These are phyloP conservation scores for Taenioides sp. DNA, from an alignment of 2,797 vertebrate species.

Conservation along the genomic window DNA sequence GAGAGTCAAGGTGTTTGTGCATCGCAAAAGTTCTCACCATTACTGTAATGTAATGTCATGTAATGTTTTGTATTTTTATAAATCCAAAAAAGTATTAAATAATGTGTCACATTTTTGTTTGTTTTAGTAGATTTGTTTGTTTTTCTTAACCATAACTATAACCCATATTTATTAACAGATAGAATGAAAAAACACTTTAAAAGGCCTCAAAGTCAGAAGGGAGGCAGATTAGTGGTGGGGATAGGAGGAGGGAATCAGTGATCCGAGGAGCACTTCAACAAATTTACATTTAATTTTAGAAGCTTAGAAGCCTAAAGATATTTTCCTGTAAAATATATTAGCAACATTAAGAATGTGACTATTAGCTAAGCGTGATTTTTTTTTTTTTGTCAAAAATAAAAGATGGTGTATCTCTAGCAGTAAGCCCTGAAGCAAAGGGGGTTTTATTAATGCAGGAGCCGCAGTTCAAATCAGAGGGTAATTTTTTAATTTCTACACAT, in stretches of 20 bases:
- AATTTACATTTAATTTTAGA: slow-evolving; percentile 84
- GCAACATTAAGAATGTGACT: slow-evolving; percentile 80
- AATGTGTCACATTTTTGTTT: not conserved
- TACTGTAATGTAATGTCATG: not conserved
- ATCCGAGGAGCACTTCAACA: slow-evolving; percentile 81
- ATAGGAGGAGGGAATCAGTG: slow-evolving; percentile 65
- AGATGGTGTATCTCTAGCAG: slow-evolving; percentile 75
- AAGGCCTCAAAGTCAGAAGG: slow-evolving; percentile 23
- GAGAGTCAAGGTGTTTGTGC: slow-evolving; percentile 25
- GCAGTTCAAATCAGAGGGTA: slow-evolving; percentile 77
- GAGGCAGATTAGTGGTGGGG: slow-evolving; percentile 58
- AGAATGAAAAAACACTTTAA: not conserved
- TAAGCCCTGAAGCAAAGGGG: slow-evolving; percentile 76
- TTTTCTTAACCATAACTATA: not conserved
- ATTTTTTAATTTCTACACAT: slow-evolving; percentile 86
- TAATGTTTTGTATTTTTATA: not conserved
- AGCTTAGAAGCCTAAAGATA: slow-evolving; percentile 78
- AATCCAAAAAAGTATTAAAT: not conserved
- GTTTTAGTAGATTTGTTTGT: not conserved
- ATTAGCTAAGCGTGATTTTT: slow-evolving; percentile 69
- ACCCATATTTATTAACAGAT: not conserved
- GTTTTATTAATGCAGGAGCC: slow-evolving; percentile 85
- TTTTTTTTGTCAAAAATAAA: slow-evolving; percentile 77
- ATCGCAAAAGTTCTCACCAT: slow-evolving; percentile 7
- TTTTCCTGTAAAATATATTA: slow-evolving; percentile 80